Conservation (phyloP, 2,888 invertebrate species). For the Listrodromus nycthemerus region DNA sequence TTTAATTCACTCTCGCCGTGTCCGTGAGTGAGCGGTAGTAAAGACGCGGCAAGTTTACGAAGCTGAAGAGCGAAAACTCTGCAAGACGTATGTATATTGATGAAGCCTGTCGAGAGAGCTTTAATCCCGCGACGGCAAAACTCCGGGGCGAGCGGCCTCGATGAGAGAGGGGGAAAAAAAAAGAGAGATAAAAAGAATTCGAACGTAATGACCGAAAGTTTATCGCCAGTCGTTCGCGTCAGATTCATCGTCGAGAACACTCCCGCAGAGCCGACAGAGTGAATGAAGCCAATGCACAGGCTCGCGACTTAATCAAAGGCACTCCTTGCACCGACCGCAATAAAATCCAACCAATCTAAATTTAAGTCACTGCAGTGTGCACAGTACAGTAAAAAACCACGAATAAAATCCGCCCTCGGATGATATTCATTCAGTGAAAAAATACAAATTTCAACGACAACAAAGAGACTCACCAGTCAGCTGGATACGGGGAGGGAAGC, state of each 20-base stretch:
- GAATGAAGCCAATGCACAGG: not conserved
- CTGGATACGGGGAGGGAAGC: not conserved
- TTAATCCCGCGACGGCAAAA: conserved; percentile 32
- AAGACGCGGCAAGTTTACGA: conserved; percentile 10
- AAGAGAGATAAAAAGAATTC: conserved; percentile 7
- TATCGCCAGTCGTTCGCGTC: conserved; percentile 49
- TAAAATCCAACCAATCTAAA: conserved; percentile 9
- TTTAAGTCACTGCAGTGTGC: not conserved
- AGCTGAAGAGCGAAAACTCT: conserved; percentile 34
- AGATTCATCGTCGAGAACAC: conserved; percentile 14
- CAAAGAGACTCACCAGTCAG: conserved; percentile 49
- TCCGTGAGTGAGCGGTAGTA: conserved; percentile 3
- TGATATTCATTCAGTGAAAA: not conserved
- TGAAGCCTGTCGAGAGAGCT: conserved; percentile 38
- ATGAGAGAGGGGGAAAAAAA: not conserved
- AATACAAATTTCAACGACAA: not conserved
- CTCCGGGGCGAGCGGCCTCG: not conserved
- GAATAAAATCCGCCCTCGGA: not conserved
- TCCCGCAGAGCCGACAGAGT: not conserved
- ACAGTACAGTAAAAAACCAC: not conserved
- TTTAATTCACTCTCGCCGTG: conserved; percentile 57
- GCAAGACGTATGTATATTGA: conserved; percentile 52
- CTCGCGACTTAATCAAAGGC: conserved; percentile 9
- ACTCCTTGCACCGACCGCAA: not conserved
- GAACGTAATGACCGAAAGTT: conserved; percentile 63